A percentile compares a stretch with the other conserved stretches of the same genome.
phyloP scores from a whole-genome alignment of 2,888 invertebrate genomes.

The Aphrophora alni region DNA sequence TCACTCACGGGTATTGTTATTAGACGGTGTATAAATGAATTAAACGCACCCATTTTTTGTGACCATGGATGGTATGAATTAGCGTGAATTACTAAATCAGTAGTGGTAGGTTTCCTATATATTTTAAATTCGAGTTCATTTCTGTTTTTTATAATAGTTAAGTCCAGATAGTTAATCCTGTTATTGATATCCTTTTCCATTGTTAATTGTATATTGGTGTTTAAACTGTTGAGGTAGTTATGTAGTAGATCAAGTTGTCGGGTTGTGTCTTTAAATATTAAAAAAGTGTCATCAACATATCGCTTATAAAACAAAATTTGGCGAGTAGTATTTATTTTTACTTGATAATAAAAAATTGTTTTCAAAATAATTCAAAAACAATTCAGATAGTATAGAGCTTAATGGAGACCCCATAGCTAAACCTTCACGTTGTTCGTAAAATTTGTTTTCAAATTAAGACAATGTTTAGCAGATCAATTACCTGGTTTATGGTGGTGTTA shows the following conservation, averaged over 20 bases:
- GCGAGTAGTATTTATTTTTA: not conserved
- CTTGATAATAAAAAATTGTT: too few species aligned
- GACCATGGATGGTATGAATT: slow-evolving; percentile 12
- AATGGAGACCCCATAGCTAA: slow-evolving; percentile 24
- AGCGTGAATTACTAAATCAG: not conserved
- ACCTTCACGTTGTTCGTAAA: not conserved
- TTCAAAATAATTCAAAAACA: not conserved
- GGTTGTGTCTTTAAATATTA: too few species aligned
- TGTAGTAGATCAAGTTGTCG: not conserved
- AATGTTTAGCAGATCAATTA: not conserved
- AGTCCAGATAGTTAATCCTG: slow-evolving; percentile 6
- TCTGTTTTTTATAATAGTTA: not conserved
- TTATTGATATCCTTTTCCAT: not conserved
- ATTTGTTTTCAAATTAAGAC: not conserved
- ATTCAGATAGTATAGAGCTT: not conserved
- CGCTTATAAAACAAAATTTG: not conserved
- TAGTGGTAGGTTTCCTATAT: slow-evolving; percentile 13
- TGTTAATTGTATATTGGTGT: not conserved
- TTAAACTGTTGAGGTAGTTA: not conserved
- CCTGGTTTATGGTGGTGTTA: not conserved
- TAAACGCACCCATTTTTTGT: slow-evolving; percentile 23
- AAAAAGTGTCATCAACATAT: slow-evolving; percentile 19
- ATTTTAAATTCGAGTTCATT: not conserved
- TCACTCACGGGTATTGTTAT: not conserved
- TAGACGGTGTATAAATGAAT: not conserved